A percentile compares a stretch with the other conserved stretches of the same genome.
These are phyloP conservation scores for Malthinus seriepunctatus DNA, from an alignment of 2,888 invertebrate species.

Conservation along the genomic window DNA sequence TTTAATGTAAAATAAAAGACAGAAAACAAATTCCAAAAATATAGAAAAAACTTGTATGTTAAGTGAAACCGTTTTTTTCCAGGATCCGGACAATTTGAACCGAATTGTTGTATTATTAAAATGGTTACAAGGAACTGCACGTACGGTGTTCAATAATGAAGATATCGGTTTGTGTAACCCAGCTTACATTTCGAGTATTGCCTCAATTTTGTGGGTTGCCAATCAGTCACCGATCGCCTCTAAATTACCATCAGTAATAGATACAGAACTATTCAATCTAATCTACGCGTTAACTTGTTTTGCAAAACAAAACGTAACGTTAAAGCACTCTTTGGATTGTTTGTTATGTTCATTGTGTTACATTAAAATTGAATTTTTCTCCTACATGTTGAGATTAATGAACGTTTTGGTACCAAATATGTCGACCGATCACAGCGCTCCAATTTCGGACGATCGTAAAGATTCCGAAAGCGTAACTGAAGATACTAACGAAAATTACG, in stretches of 20 bases:
- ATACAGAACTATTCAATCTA: slow-evolving; percentile 74
- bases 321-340: slow-evolving; percentile 85
- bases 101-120: slow-evolving; percentile 69
- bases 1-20: too few species aligned
- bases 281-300: slow-evolving; percentile 77
- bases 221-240: slow-evolving; percentile 65
- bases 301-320: slow-evolving; percentile 69
- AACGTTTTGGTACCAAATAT: slow-evolving; percentile 63
- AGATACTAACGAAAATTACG: slow-evolving; percentile 64
- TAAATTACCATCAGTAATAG: slow-evolving; percentile 69
- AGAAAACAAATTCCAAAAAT: not conserved
- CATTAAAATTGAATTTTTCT: slow-evolving; percentile 78
- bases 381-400: slow-evolving; percentile 72
- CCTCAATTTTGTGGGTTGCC: slow-evolving; percentile 79
- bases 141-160: slow-evolving; percentile 51
- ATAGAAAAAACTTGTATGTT: not conserved
- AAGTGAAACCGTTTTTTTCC: slow-evolving; percentile 28
- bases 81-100: slow-evolving; percentile 62
- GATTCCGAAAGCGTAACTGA: slow-evolving; percentile 68
- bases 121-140: slow-evolving; percentile 70
- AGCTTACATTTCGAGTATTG: slow-evolving; percentile 75
- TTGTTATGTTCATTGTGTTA: slow-evolving; percentile 85
- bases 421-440: slow-evolving; percentile 57
- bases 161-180: slow-evolving; percentile 53
- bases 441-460: slow-evolving; percentile 63